phyloP scores from a whole-genome alignment of 2,888 invertebrate genomes.

The Norana najaformis region DNA sequence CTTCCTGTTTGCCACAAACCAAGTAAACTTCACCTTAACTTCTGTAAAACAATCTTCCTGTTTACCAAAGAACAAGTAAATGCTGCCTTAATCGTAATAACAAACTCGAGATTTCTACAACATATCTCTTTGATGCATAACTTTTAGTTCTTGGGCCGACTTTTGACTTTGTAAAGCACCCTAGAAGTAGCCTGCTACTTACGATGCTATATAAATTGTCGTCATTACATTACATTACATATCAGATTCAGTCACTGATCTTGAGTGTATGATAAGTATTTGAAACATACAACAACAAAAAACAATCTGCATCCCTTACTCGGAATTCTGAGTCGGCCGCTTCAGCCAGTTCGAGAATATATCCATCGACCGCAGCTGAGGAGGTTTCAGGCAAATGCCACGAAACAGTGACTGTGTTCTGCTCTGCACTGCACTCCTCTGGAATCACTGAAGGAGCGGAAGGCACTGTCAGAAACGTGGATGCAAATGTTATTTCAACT shows the following conservation, averaged over 20 bases:
- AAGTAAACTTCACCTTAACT: neutral
- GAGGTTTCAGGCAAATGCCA: conserved; percentile 85
- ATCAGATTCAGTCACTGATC: neutral
- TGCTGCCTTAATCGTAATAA: too few species aligned
- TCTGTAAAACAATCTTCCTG: neutral
- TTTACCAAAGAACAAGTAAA: neutral
- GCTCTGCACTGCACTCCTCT: conserved; percentile 93
- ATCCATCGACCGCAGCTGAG: conserved; percentile 83
- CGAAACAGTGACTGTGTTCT: conserved; percentile 94
- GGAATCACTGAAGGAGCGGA: conserved; percentile 87
- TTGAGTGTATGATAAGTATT: neutral
- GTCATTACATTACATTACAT: too few species aligned
- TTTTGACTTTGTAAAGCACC: too few species aligned
- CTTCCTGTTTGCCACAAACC: conserved; percentile 73
- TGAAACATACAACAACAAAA: neutral
- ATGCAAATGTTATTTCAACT: neutral
- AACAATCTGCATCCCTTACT: conserved; percentile 69
- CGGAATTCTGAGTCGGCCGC: conserved; percentile 91
- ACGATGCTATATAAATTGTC: too few species aligned
- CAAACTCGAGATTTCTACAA: too few species aligned
- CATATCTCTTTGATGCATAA: too few species aligned
- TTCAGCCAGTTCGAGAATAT: conserved; percentile 92
- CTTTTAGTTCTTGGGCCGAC: too few species aligned
- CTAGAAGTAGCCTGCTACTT: too few species aligned
- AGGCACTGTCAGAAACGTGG: conserved; percentile 74